Base-by-base conservation (phyloP, 2,113 vertebrate genomes). In the Erpornis zantholeuca region DNA sequence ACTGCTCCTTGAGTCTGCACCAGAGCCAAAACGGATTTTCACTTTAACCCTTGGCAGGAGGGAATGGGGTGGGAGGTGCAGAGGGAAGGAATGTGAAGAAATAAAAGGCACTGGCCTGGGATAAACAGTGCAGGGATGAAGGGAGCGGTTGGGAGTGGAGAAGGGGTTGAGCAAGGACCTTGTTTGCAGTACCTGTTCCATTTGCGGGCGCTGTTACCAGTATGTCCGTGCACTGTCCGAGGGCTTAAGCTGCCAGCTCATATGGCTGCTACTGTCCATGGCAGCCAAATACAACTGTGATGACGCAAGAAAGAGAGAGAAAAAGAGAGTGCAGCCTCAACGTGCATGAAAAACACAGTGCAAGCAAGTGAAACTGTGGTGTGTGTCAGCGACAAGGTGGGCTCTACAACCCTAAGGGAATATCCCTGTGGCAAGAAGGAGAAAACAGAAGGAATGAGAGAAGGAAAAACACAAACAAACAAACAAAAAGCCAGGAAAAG, bases 161-260 rank as follows among this genome's bases (percentile, higher is more conserved):
- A 87, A 94, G 72, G 90, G 95, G 91, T 95, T 93, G 95, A 97
- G 97, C 97, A 91, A 89, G 98, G 96, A 97, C 97, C 97, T 97
- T 97, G 84, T 82, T 98, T 98, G 97, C 96, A 98, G 98, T 99
- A 99, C 98, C 99, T 99, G 98, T 98, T 98, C 97, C 97, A 97
- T 97, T 96, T 97, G 97, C 95, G 96, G 98, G 97, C 86, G 98
- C 88, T 90, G 98, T 98, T 99, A 99, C 98, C 99, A 99, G 98
- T 98, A 99, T 85, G 98, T 99, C 98, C 99, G 98, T 97, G 98
- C 98, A 98, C 98, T 99, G 98, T 98, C 98, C 98, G 98, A 98
- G 98, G 99, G 99, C 98, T 99, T 99, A 99, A 99, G 98, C 98
- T 99, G 99, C 99, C 99, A 99, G 98, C 98, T 98, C 96, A 98